Conservation (phyloP, 2,797 vertebrate species). For the Capromys pilorides region DNA sequence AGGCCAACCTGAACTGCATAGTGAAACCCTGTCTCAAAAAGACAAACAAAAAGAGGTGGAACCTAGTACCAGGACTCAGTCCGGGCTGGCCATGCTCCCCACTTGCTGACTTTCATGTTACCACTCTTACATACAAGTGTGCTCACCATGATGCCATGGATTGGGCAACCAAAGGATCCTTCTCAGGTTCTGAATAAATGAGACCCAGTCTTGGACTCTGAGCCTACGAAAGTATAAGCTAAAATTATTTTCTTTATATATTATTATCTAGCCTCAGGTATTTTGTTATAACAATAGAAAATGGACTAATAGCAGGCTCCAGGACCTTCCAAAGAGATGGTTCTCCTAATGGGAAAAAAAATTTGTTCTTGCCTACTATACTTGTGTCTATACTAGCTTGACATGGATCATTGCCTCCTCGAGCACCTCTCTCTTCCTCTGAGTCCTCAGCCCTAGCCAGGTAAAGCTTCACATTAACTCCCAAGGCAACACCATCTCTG, state of each 20-base stretch:
- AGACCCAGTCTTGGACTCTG: background rate
- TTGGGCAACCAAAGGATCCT: background rate
- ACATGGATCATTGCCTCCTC: background rate
- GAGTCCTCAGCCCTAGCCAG: background rate
- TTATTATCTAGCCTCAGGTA: background rate
- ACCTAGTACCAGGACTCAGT: background rate
- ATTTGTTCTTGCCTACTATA: background rate
- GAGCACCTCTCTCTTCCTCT: background rate
- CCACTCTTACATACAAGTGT: background rate
- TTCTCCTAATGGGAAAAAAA: constrained; percentile 31
- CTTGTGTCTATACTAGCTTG: background rate
- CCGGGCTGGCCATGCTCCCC: background rate
- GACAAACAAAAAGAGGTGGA: background rate
- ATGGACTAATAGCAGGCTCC: background rate
- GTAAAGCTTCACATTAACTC: background rate
- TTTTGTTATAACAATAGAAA: background rate
- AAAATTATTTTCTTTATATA: background rate
- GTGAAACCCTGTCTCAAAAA: too few species aligned
- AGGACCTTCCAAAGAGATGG: background rate
- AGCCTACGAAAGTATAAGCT: background rate
- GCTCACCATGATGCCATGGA: background rate
- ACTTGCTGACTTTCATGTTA: background rate
- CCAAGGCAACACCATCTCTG: background rate
- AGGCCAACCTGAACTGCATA: too few species aligned
- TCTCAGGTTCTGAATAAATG: background rate